These are phyloP conservation scores for Numenius arquata DNA, from an alignment of 2,113 vertebrate species.

Conservation along the genomic window DNA sequence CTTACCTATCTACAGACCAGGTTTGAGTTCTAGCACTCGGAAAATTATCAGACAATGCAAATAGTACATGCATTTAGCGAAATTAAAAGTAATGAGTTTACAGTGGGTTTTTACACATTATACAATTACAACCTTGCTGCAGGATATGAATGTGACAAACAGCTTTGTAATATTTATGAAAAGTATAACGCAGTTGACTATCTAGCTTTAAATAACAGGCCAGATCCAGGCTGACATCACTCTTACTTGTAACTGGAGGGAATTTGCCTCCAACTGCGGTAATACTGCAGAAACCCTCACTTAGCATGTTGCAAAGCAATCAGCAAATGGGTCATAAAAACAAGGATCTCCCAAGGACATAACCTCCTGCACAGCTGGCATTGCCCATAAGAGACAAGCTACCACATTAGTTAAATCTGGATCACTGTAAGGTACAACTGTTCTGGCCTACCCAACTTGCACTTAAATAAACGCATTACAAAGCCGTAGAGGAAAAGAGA, in stretches of 20 bases:
- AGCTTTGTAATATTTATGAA: slow-evolving; percentile 3
- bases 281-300: background rate
- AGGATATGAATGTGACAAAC: background rate
- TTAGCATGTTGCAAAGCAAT: background rate
- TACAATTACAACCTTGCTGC: background rate
- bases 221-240: background rate
- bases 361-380: background rate
- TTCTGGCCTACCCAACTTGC: background rate
- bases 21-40: background rate
- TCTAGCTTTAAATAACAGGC: background rate
- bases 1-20: background rate
- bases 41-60: background rate
- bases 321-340: background rate
- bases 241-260: background rate
- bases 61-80: background rate
- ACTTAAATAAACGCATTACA: background rate
- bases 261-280: background rate
- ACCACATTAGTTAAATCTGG: background rate
- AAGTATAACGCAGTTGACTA: background rate
- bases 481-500: background rate
- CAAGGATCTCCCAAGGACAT: background rate
- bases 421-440: background rate
- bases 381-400: background rate
- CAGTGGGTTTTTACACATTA: background rate
- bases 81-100: background rate